These are phyloP conservation scores for Podarcis cretensis DNA, from an alignment of 2,113 vertebrate species.

Conservation along the genomic window DNA sequence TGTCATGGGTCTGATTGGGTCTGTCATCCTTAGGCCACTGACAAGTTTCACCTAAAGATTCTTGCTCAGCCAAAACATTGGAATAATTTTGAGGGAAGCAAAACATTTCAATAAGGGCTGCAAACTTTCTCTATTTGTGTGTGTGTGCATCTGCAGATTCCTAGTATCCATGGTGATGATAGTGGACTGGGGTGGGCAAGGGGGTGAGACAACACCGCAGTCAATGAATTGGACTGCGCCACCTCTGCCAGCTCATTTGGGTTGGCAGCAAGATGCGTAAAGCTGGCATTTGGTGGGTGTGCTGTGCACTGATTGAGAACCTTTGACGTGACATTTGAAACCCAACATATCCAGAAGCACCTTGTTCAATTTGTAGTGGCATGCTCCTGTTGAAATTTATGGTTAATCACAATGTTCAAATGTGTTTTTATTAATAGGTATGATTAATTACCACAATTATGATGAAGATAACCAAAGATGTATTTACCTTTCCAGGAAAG, in stretches of 20 bases:
- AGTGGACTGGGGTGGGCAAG: no score
- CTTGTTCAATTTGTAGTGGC: no score
- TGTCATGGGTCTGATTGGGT: not conserved
- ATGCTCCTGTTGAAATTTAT: not conserved
- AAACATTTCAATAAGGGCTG: no score
- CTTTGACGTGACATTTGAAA: not conserved
- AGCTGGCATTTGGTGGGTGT: no score
- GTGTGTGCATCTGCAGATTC: not conserved
- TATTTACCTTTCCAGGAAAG: not conserved
- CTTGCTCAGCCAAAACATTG: not conserved
- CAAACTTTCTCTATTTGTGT: not conserved
- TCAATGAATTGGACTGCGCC: not conserved
- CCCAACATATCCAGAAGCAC: not conserved
- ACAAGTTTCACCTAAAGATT: not conserved
- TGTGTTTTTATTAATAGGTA: not conserved
- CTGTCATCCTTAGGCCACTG: not conserved
- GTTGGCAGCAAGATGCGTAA: not conserved
- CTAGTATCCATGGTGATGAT: not conserved
- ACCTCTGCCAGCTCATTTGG: not conserved
- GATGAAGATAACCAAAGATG: conserved; percentile 15
- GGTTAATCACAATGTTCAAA: not conserved
- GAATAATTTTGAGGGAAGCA: not conserved
- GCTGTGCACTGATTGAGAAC: not conserved
- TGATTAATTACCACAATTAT: not conserved
- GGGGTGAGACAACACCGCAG: not conserved